phyloP scores from a whole-genome alignment of 1,140 invertebrate genomes.

The Tetramorium alpestre region DNA sequence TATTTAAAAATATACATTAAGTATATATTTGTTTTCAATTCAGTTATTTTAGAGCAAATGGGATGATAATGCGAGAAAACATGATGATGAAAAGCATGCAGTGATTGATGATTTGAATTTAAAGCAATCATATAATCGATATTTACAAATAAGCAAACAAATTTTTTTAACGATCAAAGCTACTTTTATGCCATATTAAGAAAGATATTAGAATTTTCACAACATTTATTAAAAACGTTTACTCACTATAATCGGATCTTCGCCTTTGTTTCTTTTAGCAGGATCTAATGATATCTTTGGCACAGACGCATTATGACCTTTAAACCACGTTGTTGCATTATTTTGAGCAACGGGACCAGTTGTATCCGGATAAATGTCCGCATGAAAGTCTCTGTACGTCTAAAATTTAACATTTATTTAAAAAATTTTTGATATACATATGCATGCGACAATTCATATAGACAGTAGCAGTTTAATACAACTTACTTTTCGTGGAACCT shows the following conservation, averaged over 20 bases:
- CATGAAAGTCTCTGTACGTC: conserved; percentile 97
- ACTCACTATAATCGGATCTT: conserved; percentile 88
- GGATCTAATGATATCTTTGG: conserved; percentile 94
- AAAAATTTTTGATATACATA: neutral
- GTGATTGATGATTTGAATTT: conserved; percentile 27
- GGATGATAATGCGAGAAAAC: conserved; percentile 38
- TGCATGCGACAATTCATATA: neutral
- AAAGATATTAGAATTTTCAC: neutral
- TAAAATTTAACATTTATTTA: conserved; percentile 80
- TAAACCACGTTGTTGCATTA: conserved; percentile 92
- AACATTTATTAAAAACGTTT: conserved; percentile 33
- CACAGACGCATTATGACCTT: conserved; percentile 89
- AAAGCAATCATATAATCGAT: conserved; percentile 29
- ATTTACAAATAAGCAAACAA: conserved; percentile 35
- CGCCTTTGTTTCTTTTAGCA: conserved; percentile 87
- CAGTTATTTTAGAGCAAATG: neutral
- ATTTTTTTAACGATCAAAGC: conserved; percentile 8
- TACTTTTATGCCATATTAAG: conserved; percentile 9
- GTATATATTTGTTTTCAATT: neutral
- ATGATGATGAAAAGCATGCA: conserved; percentile 66
- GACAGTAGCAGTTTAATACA: neutral
- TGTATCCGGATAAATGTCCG: conserved; percentile 96
- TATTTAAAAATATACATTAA: conserved; percentile 24
- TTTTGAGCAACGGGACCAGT: conserved; percentile 91
- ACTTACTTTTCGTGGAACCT: conserved; percentile 95